phyloP scores from a whole-genome alignment of 92 coral and sea anemone species.

The Parazoanthus darwini region DNA sequence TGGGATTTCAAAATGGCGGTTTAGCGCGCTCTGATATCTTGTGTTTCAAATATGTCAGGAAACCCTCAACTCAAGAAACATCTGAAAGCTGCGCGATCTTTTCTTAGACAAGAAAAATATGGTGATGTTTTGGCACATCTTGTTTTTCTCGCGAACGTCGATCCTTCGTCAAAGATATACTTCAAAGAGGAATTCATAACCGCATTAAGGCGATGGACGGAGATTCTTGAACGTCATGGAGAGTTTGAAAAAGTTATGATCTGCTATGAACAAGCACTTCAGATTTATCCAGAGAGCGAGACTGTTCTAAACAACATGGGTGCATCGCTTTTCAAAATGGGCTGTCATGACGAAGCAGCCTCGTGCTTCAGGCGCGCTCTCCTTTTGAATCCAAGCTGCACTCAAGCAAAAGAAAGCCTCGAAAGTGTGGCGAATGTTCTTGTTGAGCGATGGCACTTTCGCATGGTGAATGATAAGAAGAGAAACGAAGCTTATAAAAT shows the following conservation, averaged over 20 bases:
- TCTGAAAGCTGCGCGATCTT: slow-evolving; percentile 63
- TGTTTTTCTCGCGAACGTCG: slow-evolving; percentile 69
- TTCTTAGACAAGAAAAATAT: slow-evolving; percentile 59
- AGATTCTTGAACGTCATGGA: slow-evolving; percentile 67
- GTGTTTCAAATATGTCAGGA: slow-evolving; percentile 26
- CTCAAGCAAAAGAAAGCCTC: slow-evolving; percentile 79
- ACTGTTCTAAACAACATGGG: slow-evolving; percentile 78
- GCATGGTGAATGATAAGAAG: slow-evolving; percentile 89
- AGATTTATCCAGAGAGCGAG: slow-evolving; percentile 78
- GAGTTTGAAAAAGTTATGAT: slow-evolving; percentile 76
- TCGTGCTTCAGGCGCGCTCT: slow-evolving; percentile 81
- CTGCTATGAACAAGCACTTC: slow-evolving; percentile 81
- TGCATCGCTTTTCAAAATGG: slow-evolving; percentile 70
- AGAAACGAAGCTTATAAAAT: slow-evolving; percentile 86
- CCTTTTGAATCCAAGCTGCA: slow-evolving; percentile 60
- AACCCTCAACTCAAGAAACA: slow-evolving; percentile 51
- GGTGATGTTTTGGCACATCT: slow-evolving; percentile 89
- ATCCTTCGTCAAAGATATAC: slow-evolving; percentile 58
- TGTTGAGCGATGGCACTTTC: slow-evolving; percentile 98
- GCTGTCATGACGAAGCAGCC: slow-evolving; percentile 89
- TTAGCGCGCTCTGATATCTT: not conserved
- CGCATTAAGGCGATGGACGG: slow-evolving; percentile 79
- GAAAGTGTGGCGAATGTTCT: slow-evolving; percentile 85
- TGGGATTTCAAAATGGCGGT: slow-evolving; percentile 51
- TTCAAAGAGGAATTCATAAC: slow-evolving; percentile 79